Percentiles rank a stretch among this genome's conserved stretches.
Conservation (phyloP, 2,888 invertebrate species). For the Melieria picta region DNA sequence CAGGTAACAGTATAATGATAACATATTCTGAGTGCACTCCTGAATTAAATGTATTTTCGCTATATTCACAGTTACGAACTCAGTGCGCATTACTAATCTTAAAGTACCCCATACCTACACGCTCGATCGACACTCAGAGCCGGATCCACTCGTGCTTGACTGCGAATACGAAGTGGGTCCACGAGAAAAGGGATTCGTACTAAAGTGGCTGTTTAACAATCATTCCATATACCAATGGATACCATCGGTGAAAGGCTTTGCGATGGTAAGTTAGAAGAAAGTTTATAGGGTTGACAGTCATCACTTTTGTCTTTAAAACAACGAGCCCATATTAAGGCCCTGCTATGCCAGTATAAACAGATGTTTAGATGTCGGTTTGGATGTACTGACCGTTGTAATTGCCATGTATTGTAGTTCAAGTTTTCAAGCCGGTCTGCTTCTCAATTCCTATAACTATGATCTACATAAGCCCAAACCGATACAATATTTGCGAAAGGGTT, state of each 20-base stretch:
- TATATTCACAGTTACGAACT: conserved; percentile 54
- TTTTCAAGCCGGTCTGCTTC: no score
- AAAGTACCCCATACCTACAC: conserved; percentile 66
- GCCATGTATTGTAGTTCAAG: no score
- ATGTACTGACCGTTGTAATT: no score
- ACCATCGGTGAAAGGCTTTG: conserved; percentile 64
- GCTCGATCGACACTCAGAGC: conserved; percentile 61
- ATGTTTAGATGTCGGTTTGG: no score
- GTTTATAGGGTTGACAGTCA: neutral
- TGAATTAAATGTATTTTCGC: neutral
- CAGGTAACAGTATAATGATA: conserved; percentile 46
- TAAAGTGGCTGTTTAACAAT: conserved; percentile 66
- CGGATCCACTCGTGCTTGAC: conserved; percentile 63
- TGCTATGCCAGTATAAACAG: no score
- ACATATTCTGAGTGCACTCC: neutral
- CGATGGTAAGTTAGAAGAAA: conserved; percentile 57
- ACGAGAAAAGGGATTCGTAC: conserved; percentile 64
- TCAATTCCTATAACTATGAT: no score
- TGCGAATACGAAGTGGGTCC: conserved; percentile 64
- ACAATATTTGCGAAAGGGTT: no score
- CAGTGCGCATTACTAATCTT: conserved; percentile 65
- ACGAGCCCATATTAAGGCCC: no score
- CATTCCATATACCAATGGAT: conserved; percentile 67
- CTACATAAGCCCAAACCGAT: no score
- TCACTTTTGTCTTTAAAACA: neutral